Base-by-base conservation (phyloP, 2,797 vertebrate species). In the Sparus aurata region DNA sequence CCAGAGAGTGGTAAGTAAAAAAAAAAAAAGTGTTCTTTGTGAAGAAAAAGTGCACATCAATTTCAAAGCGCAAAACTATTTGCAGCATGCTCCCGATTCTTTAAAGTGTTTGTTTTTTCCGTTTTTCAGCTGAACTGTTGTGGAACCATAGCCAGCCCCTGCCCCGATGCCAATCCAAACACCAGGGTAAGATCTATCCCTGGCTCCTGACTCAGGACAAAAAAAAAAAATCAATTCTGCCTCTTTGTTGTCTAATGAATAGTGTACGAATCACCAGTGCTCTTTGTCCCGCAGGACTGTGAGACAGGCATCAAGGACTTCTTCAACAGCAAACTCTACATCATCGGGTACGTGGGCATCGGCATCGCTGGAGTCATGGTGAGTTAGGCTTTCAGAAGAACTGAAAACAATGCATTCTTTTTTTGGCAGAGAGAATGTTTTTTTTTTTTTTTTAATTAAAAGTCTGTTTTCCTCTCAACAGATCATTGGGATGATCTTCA, bases 401-500 rank as follows among this genome's bases (percentile, higher is more conserved):
- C n/a, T 22, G 8, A 20, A 62, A 69, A 63, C 22, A 34, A 46
- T 8, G 50, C 5, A 3, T 0, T 45, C 43, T 45, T 45, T 2
- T 1, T 38, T 38, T 12, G 55, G 1, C 10, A 20, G 52, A 8
- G 5, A 18, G 10, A 50, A 30, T 20, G 2, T 5, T 12, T 59
- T 73, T 3, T 7, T 8, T 27, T 27, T 27, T 25, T 25, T 27
- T 3, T 27, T 3, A n/a, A 7, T 27, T 22, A 34, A 69, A 69
- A 54, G 12, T 52, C 0, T 52, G 2, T 53, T 79, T 78, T 58
- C 17, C 18, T 68, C 30, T 69, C 62, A 10, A 75, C 93, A 99
- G 98, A 97, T 99, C 88, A 98, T 99, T 59, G 98, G 98, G 87
- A 99, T 99, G 98, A 96, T 99, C 91, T 99, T 98, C 95, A 99